phyloP scores from a whole-genome alignment of 2,888 invertebrate species.

The Gisinianus flammeolus region DNA sequence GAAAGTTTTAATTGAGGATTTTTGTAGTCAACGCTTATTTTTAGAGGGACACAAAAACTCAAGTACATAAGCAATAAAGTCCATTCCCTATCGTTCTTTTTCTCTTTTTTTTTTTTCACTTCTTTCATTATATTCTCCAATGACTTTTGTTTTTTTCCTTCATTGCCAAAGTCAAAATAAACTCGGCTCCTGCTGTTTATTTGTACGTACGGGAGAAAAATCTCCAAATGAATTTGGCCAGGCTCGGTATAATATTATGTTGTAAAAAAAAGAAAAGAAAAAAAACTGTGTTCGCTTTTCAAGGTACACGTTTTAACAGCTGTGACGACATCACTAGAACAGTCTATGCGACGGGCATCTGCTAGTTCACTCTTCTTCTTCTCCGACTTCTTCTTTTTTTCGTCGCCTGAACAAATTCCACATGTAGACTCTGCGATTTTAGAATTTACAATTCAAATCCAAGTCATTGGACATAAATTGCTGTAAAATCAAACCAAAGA shows the following conservation, averaged over 20 bases:
- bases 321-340: no score
- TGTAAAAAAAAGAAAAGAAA: no score
- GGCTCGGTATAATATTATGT: neutral
- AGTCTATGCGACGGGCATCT: no score
- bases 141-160: neutral
- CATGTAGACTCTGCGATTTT: no score
- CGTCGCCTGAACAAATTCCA: no score
- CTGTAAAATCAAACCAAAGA: no score
- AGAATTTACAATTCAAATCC: no score
- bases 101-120: neutral
- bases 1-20: neutral
- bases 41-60: neutral
- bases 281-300: no score
- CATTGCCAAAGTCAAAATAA: neutral
- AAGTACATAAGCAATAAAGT: neutral
- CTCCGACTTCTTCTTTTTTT: no score
- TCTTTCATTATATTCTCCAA: neutral
- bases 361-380: no score
- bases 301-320: no score
- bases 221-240: neutral
- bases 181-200: neutral
- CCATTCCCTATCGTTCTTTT: neutral
- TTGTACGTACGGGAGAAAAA: neutral
- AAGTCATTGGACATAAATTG: no score
- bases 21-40: neutral